A percentile compares a stretch with the other conserved stretches of the same genome.
phyloP scores from a whole-genome alignment of 2,888 invertebrate genomes.

The Stomorhina lunata region DNA sequence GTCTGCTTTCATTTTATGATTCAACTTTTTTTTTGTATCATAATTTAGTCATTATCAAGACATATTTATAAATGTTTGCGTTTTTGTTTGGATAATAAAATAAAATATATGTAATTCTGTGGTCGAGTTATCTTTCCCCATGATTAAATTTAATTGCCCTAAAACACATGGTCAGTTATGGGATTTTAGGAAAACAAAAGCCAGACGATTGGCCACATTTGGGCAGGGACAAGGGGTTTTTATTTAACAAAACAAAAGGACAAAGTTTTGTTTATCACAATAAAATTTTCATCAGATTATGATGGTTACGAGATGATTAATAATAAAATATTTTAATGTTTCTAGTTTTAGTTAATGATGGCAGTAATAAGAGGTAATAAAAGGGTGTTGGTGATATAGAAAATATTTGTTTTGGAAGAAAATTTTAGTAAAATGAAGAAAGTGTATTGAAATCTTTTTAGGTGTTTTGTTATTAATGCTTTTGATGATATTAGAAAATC shows the following conservation, averaged over 20 bases:
- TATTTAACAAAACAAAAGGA: no score
- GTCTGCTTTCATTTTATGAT: background rate
- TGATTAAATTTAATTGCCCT: conserved; percentile 61
- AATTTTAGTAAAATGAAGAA: no score
- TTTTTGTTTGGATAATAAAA: conserved; percentile 7
- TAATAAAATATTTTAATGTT: conserved; percentile 15
- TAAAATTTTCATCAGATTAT: conserved; percentile 7
- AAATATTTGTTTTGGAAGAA: no score
- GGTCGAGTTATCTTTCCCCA: conserved; percentile 50
- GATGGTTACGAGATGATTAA: conserved; percentile 31
- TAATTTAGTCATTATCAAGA: conserved; percentile 42
- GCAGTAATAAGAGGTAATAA: background rate
- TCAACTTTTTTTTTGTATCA: background rate
- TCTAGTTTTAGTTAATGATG: conserved; percentile 21
- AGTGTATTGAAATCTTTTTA: no score
- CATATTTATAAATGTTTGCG: conserved; percentile 2
- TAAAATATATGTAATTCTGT: conserved; percentile 36
- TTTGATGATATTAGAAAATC: no score
- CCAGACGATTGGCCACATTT: background rate
- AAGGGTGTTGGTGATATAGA: background rate
- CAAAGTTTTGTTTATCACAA: background rate
- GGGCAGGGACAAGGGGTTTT: no score
- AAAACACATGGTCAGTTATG: conserved; percentile 48
- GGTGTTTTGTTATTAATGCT: no score
- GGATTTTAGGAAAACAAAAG: background rate